Percentiles rank a stretch among this genome's conserved stretches.
Evolutionary conservation across 1,140 invertebrate species (phyloP).

Genomic region (Drosophila leontia): DNA sequence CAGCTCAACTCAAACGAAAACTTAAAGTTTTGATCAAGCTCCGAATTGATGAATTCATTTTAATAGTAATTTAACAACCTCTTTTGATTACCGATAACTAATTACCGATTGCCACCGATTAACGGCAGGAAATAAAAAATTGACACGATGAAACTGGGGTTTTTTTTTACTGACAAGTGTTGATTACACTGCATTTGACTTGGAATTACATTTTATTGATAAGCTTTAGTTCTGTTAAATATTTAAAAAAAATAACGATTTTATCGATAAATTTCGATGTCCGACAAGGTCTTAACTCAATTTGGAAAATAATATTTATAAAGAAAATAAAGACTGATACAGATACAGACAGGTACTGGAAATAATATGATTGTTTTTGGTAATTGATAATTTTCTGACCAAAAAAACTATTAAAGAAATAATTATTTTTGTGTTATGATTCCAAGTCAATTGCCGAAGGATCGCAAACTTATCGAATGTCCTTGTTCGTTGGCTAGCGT

Average conservation of each 20-base stretch:
- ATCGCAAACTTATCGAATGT: slow-evolving; percentile 13
- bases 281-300: neutral
- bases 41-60: slow-evolving; percentile 6
- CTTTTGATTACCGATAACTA: neutral
- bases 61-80: slow-evolving; percentile 14
- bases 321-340: neutral
- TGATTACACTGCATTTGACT: slow-evolving; percentile 5
- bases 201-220: neutral
- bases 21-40: slow-evolving; percentile 24
- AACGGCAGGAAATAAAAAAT: slow-evolving; percentile 3
- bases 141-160: slow-evolving; percentile 4
- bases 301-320: too few species aligned
- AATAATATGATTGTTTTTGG: too few species aligned
- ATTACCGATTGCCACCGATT: neutral
- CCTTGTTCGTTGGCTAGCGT: slow-evolving; percentile 14
- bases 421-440: neutral
- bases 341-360: too few species aligned
- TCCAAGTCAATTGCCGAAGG: slow-evolving; percentile 7
- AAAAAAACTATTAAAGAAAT: neutral
- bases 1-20: slow-evolving; percentile 3
- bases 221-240: neutral
- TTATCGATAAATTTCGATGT: neutral
- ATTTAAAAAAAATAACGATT: neutral
- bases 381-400: neutral
- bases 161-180: neutral